Base-by-base conservation (phyloP, 2,888 invertebrate genomes). In the Gandaritis pyraliata region DNA sequence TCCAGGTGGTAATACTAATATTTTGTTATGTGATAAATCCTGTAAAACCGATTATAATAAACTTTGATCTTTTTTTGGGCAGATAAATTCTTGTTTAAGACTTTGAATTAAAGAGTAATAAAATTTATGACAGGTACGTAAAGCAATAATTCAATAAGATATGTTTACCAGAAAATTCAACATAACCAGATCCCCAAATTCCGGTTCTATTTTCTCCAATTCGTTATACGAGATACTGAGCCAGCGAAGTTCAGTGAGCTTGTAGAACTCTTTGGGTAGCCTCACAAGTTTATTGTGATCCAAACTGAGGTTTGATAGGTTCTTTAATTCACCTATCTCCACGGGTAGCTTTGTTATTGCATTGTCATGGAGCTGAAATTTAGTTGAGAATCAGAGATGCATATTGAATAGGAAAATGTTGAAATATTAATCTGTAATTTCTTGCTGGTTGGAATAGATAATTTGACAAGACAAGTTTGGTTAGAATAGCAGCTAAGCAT, bases 321-420 rank as follows among this genome's bases (percentile, higher is more conserved):
- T 94, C 61, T 90, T 94, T 73, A 98, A 89, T 64, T 93, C 93
- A 46, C 96, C 95, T 75, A 98, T 93, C 86, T 96, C 95, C 38
- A 93, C 80, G 7, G 98, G 97, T 66, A 98, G 83, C 52, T 86
- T 88, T 69, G 93, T 93, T 76, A 98, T 84, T 49, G 94, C 94
- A 92, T 98, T 98, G 84, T 97, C 96, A 87, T 97, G 97, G 51
- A 97, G 91, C 97, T 98, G 82, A 56, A 61, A 72, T 51, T 41
- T 13, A 10, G 45, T 4, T 13, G 29, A 30, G 36, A 45, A 18
- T 29, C 13, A 41, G 15, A 13, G 15, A 41, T 15, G 41, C 41
- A 13, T 41, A 41, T 7, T 6, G 13, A 15, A 15, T 8, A 13
- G 15, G n/a, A n/a, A n/a, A n/a, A n/a, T n/a, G n/a, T n/a, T n/a